Conservation (phyloP, 2,113 vertebrate genomes). For the Echinops telfairi region DNA sequence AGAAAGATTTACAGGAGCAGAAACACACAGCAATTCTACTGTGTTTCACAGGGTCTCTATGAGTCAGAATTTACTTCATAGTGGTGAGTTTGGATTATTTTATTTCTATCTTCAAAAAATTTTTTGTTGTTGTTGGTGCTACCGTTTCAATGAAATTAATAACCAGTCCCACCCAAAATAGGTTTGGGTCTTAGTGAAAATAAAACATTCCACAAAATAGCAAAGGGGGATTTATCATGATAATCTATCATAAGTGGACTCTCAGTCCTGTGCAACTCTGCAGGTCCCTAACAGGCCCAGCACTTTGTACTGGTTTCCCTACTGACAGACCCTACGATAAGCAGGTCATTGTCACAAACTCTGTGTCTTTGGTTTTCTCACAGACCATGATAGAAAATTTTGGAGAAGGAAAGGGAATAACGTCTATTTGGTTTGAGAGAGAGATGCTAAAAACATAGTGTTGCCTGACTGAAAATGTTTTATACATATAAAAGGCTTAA, state of each 20-base stretch:
- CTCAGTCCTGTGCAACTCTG: background rate
- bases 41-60: too few relatives aligned
- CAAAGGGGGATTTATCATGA: background rate
- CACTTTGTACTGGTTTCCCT: background rate
- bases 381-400: constrained; percentile 44
- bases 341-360: constrained; percentile 17
- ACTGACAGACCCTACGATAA: background rate
- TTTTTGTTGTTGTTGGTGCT: background rate
- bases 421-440: constrained; percentile 67
- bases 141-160: constrained; percentile 52
- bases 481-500: constrained; percentile 68
- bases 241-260: background rate
- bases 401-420: constrained; percentile 63
- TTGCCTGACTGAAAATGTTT: constrained; percentile 68
- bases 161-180: background rate
- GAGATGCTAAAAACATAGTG: constrained; percentile 65
- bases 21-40: too few relatives aligned
- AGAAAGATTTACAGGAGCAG: too few relatives aligned
- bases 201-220: background rate
- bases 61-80: too few relatives aligned
- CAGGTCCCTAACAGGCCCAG: too few relatives aligned
- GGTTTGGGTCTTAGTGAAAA: constrained; percentile 23
- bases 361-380: constrained; percentile 17
- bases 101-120: too few relatives aligned
- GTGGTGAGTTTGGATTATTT: too few relatives aligned